These are phyloP conservation scores for Acleris holmiana DNA, from an alignment of 2,888 invertebrate species.

Conservation along the genomic window DNA sequence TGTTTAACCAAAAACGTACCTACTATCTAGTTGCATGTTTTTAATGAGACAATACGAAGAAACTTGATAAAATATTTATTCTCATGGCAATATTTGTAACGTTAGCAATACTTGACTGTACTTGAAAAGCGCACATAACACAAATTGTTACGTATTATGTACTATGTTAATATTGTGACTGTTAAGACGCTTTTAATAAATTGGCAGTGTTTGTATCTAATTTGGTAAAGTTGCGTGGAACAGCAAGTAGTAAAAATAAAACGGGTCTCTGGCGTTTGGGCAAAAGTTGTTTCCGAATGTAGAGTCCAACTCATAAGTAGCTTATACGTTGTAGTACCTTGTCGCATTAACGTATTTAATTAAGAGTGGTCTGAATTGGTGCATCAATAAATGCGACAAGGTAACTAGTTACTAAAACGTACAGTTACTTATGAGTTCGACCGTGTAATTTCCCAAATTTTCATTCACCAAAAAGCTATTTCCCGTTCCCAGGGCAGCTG, in stretches of 20 bases:
- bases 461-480: neutral
- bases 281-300: neutral
- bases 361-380: too few species aligned
- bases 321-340: too few species aligned
- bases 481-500: too few species aligned
- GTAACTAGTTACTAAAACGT: too few species aligned
- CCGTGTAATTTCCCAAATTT: too few species aligned
- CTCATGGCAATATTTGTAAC: conserved; percentile 10
- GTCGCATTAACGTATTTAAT: too few species aligned
- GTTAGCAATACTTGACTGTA: conserved; percentile 28
- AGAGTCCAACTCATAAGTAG: too few species aligned
- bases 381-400: too few species aligned
- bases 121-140: conserved; percentile 27
- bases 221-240: conserved; percentile 10
- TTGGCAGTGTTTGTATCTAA: conserved; percentile 35
- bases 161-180: conserved; percentile 32
- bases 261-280: too few species aligned
- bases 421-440: too few species aligned
- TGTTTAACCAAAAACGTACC: too few species aligned
- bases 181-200: conserved; percentile 35
- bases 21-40: neutral
- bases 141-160: conserved; percentile 30
- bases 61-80: conserved; percentile 7
- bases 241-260: conserved; percentile 12
- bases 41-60: neutral